Conservation (phyloP, 2,797 vertebrate species). For the Melanotaenia trifasciata region DNA sequence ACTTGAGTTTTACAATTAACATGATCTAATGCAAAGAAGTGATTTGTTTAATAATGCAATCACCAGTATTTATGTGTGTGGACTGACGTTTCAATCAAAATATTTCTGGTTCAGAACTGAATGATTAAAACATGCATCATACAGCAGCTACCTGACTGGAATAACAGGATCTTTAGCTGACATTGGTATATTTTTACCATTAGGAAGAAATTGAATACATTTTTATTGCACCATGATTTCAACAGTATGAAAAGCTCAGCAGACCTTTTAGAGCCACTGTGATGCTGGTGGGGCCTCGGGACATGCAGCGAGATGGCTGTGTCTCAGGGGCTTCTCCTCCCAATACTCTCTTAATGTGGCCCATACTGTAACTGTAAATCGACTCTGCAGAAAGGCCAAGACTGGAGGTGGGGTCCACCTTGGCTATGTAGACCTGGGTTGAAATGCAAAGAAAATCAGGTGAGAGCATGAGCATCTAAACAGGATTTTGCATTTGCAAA, state of each 20-base stretch:
- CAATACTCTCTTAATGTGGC: constrained; percentile 90
- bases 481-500: not conserved
- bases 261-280: constrained; percentile 93
- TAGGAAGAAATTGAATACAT: not conserved
- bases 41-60: not conserved
- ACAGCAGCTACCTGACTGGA: not conserved
- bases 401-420: constrained; percentile 93
- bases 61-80: not conserved
- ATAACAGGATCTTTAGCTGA: not conserved
- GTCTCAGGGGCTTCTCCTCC: constrained; percentile 90
- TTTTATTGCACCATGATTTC: not conserved
- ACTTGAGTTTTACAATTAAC: constrained; percentile 9
- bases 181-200: not conserved
- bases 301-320: constrained; percentile 88
- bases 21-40: not conserved
- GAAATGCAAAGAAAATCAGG: constrained; percentile 17
- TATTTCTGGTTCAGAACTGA: not conserved
- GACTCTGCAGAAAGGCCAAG: constrained; percentile 94
- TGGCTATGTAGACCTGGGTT: constrained; percentile 91
- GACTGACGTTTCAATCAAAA: not conserved
- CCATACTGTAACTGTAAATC: constrained; percentile 93
- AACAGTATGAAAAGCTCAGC: constrained; percentile 20
- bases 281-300: constrained; percentile 85
- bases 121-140: not conserved
- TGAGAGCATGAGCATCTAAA: not conserved